Conservation (phyloP, 2,888 invertebrate genomes). For the Sinotaia quadrata region DNA sequence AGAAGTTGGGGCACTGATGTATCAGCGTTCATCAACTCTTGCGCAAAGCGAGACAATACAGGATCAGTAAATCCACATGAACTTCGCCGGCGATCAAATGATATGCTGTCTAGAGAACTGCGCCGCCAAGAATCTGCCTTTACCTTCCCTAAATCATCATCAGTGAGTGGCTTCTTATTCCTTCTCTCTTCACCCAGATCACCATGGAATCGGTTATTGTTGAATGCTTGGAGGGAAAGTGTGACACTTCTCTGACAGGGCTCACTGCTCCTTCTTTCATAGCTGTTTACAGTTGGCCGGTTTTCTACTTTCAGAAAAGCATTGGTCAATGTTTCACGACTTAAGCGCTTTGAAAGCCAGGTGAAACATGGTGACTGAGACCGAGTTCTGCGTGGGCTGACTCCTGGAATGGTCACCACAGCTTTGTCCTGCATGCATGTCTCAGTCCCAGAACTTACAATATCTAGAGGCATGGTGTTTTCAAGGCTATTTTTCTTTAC, state of each 20-base stretch:
- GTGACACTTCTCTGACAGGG: constrained; percentile 54
- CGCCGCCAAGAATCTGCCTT: constrained; percentile 47
- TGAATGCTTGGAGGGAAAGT: constrained; percentile 38
- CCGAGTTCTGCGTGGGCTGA: constrained; percentile 12
- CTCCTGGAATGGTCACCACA: background rate
- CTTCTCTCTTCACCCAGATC: constrained; percentile 35
- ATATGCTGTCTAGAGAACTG: constrained; percentile 44
- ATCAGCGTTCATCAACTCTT: constrained; percentile 63
- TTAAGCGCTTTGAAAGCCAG: constrained; percentile 37
- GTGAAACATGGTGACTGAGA: constrained; percentile 25
- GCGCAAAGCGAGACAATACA: constrained; percentile 64
- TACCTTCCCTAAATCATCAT: constrained; percentile 54
- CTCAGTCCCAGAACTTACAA: constrained; percentile 1
- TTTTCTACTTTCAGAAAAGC: constrained; percentile 59
- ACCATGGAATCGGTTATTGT: constrained; percentile 32
- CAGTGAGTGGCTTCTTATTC: constrained; percentile 45
- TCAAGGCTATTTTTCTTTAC: constrained; percentile 3
- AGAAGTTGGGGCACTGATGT: constrained; percentile 56
- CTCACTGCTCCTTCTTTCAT: constrained; percentile 61
- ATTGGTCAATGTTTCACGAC: constrained; percentile 59
- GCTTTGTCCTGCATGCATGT: background rate
- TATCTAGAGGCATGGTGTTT: constrained; percentile 9
- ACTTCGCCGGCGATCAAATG: constrained; percentile 41
- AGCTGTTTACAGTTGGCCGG: constrained; percentile 42
- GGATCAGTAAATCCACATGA: constrained; percentile 64